Base-by-base conservation (phyloP, 2,113 vertebrate genomes). In the Bagarius yarrelli region DNA sequence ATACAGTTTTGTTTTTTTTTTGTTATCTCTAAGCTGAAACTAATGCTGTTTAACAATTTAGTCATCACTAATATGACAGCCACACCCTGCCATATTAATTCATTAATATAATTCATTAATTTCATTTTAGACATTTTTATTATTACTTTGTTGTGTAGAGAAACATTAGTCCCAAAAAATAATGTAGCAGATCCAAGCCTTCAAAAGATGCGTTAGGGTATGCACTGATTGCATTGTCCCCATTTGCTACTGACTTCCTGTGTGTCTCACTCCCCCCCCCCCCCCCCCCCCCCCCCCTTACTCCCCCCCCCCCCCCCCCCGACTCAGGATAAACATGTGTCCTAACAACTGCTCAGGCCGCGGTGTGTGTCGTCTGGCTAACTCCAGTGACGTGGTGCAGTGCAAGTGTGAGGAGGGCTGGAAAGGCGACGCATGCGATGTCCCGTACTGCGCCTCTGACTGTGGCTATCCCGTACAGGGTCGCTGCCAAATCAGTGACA, bases 341-440 rank as follows among this genome's bases (percentile, higher is more conserved):
- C 96, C 96, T 70, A 97, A 97, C 86, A 95, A 97, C 91, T 99
- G 98, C 90, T 98, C 97, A 0, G 94, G 93, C 73, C 93, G 80
- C 0, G 97, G 98, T 27, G 93, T 95, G 81, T 99, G 98, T 85
- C 92, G 57, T 2, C 85, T 88, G 73, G 90, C 67, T 15, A 92
- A 92, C 80, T 86, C 88, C 86, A 93, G 87, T 13, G 63, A 76
- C 0, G 71, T 85, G 0, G 93, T 93, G 6, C 87, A 90, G 21
- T 99, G 98, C 15, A 91, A 95, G 23, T 99, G 98, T 34, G 90
- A 86, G 0, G 85, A 88, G 21, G 88, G 87, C 86, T 99, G 98
- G 98, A 97, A 94, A 85, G 98, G 98, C 40, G 94, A 95, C 21
- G 94, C 96, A 0, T 99, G 98, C 19, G 95, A 98, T 72, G 86